These are phyloP conservation scores for Drosophila robusta DNA, from an alignment of 2,888 invertebrate species.

Conservation along the genomic window DNA sequence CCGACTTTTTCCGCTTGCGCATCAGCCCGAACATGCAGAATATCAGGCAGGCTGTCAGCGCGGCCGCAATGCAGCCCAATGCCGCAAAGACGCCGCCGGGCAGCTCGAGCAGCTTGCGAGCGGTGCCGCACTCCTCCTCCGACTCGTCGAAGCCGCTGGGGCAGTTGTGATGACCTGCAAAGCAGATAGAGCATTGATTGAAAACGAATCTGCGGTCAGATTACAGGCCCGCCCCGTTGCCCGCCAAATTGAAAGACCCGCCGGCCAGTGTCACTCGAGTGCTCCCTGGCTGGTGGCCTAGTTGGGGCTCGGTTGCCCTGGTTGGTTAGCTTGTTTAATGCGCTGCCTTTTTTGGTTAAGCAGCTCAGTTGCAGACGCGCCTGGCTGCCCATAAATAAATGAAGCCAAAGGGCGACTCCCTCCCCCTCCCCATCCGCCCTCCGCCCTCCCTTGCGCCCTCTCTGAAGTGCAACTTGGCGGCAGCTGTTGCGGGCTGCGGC, in stretches of 20 bases:
- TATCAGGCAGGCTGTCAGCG: constrained; percentile 86
- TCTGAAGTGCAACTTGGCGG: constrained; percentile 43
- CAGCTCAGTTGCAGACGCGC: constrained; percentile 74
- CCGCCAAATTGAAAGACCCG: constrained; percentile 62
- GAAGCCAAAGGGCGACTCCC: constrained; percentile 74
- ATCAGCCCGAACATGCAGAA: constrained; percentile 87
- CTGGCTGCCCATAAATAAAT: constrained; percentile 80
- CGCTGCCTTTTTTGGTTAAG: constrained; percentile 74
- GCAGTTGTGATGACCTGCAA: constrained; percentile 86
- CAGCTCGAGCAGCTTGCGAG: constrained; percentile 86
- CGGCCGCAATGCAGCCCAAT: constrained; percentile 87
- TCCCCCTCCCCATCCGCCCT: not conserved
- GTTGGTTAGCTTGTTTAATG: constrained; percentile 69
- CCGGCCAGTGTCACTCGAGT: constrained; percentile 62
- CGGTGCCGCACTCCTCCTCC: constrained; percentile 88
- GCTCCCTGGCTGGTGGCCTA: constrained; percentile 25
- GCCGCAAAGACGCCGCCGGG: constrained; percentile 87
- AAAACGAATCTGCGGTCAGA: constrained; percentile 53
- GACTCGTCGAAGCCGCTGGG: constrained; percentile 90
- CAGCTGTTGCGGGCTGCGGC: constrained; percentile 62
- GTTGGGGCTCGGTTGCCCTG: not conserved
- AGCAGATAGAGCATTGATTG: constrained; percentile 49
- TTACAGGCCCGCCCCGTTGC: constrained; percentile 39
- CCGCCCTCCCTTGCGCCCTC: not conserved
- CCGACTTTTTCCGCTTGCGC: constrained; percentile 86